Evolutionary conservation across 1,140 invertebrate species (phyloP), one percentile per base, ranked within the genome.

Genomic region (Teleogryllus occipitalis): DNA sequence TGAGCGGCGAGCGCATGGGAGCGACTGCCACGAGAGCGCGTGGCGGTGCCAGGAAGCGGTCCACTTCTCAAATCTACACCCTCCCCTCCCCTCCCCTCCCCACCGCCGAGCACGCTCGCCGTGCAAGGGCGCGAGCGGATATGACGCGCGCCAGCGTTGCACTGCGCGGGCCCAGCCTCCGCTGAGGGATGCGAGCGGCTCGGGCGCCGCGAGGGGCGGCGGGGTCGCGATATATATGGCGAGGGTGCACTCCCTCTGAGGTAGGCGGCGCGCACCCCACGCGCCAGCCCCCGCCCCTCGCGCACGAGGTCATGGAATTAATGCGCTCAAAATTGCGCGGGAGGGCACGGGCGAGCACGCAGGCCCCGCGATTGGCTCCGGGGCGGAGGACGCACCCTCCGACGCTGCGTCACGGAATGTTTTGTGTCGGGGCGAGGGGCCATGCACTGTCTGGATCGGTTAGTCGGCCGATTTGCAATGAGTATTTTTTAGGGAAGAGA

Each of bases 301-400:
- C 54, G 54, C 2, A 65, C 10, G 54, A 65, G 54, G 54, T 65
- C 54, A 65, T 18, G 54, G 54, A 65, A 65, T 65, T 65, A 65
- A 65, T 65, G 54, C 54, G 54, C 54, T 65, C 54, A 65, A 65
- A 65, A 65, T 65, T 65, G 54, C 54, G 54, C 54, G 54, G 54
- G 54, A 65, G 54, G 54, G 54, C 18, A 18, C 54, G 54, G 54
- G 54, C 5, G 27, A n/a, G 27, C 27, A 5, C 27, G 27, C 0
- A 10, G 18, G 54, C 54, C 54, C 10, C 18, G 54, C 18, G 54
- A 65, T 65, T 65, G 54, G 54, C 54, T 65, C 10, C 54, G 54
- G 27, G 27, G 5, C 27, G 27, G 27, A 39, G 27, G 27, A 39
- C 27, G 27, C 27, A 39, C 27, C 27, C 27, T 39, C 27, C 27